These are phyloP conservation scores for Platysternon megacephalum DNA, from an alignment of 2,113 vertebrate species.

Conservation along the genomic window DNA sequence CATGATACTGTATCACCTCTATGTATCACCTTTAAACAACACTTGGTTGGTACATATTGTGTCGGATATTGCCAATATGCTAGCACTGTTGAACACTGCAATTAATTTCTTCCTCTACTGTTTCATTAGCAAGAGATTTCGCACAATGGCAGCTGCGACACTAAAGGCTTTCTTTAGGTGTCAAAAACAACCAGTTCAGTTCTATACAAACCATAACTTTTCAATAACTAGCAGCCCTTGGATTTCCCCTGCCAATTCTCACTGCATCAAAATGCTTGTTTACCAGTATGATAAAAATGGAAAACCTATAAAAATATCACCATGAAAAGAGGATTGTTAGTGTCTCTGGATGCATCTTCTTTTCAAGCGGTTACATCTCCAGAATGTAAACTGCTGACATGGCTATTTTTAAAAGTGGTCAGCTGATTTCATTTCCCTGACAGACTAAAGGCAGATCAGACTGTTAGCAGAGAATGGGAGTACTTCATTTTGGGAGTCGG, in stretches of 20 bases:
- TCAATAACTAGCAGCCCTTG: slow-evolving; percentile 98
- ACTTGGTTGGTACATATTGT: slow-evolving; percentile 87
- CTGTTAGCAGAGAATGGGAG: slow-evolving; percentile 34
- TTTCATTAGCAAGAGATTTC: slow-evolving; percentile 97
- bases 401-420: slow-evolving; percentile 64
- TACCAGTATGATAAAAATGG: slow-evolving; percentile 97
- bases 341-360: slow-evolving; percentile 45
- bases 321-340: slow-evolving; percentile 75
- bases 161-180: slow-evolving; percentile 92
- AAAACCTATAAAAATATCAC: slow-evolving; percentile 93
- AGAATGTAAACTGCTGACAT: slow-evolving; percentile 60
- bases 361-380: slow-evolving; percentile 62
- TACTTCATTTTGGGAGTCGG: slow-evolving; percentile 35
- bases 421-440: slow-evolving; percentile 71
- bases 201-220: slow-evolving; percentile 96
- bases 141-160: slow-evolving; percentile 91
- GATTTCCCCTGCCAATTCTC: slow-evolving; percentile 97
- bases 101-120: slow-evolving; percentile 99
- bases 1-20: slow-evolving; percentile 95
- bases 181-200: slow-evolving; percentile 90
- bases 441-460: slow-evolving; percentile 41
- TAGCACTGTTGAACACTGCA: slow-evolving; percentile 94
- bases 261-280: slow-evolving; percentile 98
- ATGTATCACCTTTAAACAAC: slow-evolving; percentile 85
- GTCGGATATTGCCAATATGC: slow-evolving; percentile 94